phyloP scores from a whole-genome alignment of 1,140 invertebrate genomes.

The Thereuonema tuberculata region DNA sequence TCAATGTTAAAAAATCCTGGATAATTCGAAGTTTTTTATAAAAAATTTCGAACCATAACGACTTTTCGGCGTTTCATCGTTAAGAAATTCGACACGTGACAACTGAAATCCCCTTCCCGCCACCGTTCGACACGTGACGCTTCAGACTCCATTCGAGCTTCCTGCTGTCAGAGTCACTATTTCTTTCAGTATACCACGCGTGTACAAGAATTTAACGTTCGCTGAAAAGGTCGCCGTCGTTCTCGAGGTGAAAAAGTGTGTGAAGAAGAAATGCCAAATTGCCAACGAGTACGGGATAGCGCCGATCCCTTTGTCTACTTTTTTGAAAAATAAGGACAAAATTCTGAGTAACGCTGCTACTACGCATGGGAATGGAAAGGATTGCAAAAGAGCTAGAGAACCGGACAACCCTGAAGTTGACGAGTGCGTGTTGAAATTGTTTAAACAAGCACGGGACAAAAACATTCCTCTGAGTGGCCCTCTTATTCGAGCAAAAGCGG shows the following conservation, averaged over 20 bases:
- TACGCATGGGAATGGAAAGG: neutral
- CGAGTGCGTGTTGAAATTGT: neutral
- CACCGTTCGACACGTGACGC: too few species aligned
- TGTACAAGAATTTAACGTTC: neutral
- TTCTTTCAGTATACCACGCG: neutral
- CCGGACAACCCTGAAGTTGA: neutral
- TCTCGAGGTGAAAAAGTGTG: neutral
- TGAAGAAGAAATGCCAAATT: neutral
- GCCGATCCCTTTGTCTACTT: neutral
- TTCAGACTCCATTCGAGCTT: neutral
- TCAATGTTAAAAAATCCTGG: too few species aligned
- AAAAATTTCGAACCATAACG: too few species aligned
- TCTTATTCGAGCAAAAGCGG: constrained; percentile 15
- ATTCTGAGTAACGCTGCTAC: neutral
- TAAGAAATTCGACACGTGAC: too few species aligned
- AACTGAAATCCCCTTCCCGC: too few species aligned
- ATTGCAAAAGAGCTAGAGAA: neutral
- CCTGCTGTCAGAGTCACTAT: neutral
- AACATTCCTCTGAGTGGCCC: neutral
- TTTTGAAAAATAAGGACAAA: neutral
- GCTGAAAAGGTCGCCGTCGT: neutral
- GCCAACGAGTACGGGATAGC: neutral
- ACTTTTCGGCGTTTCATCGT: too few species aligned
- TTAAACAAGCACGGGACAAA: neutral
- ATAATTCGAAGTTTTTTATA: too few species aligned